Base-by-base conservation (phyloP, 2,797 vertebrate genomes). In the Nothura maculosa region DNA sequence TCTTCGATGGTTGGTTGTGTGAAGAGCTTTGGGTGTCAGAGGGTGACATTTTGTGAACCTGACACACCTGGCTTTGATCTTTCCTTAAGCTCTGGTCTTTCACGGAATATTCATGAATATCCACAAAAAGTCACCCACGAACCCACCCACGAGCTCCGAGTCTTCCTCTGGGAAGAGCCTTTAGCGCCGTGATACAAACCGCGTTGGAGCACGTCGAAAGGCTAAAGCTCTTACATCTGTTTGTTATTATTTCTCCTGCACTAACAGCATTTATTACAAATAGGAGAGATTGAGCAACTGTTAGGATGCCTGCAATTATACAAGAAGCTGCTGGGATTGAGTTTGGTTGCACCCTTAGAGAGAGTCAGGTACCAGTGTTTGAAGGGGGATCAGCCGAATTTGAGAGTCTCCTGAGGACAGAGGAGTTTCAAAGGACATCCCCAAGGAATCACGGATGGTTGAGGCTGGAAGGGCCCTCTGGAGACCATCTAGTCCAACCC, bases 271-370 rank as follows among this genome's bases (percentile, higher is more conserved):
- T 0, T 22, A 3, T 60, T 81, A 32, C 18, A 45, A 30, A 54
- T 54, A 18, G 28, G 36, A 5, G 3, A 47, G 52, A 63, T 30
- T 54, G 28, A 54, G 24, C 6, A 40, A 2, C 70, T 76, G 48
- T 28, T 75, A 54, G 67, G 45, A 24, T 73, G 16, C 3, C 15
- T 10, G 0, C 9, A 6, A 27, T 30, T 80, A 12, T 20, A 42
- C 28, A 0, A 1, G 50, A 50, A 78, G 9, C 24, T 34, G 48
- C 57, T 67, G 30, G 16, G 0, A 6, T 28, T 4, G n/a, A 2
- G 88, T 90, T 76, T 63, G 25, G 57, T 48, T 91, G 74, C 62
- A 10, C 32, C 83, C 15, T 17, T 1, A 48, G 48, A 24, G 20
- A 24, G 20, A 7, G 19, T 27, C 45, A 25, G 66, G 2, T 64